Base-by-base conservation (phyloP, 2,113 vertebrate species). In the Delphinapterus leucas region DNA sequence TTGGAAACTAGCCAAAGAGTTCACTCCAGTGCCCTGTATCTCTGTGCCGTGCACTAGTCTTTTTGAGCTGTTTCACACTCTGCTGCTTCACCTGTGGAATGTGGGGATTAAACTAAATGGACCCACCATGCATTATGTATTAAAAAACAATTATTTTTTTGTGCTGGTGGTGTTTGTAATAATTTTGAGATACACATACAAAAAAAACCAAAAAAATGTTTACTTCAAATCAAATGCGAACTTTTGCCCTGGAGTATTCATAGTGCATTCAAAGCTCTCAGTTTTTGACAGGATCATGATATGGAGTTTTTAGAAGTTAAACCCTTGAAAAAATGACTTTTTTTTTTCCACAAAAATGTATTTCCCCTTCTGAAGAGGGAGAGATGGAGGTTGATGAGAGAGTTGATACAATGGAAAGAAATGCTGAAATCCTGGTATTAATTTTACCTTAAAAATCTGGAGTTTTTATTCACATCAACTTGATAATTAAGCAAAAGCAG, bases 401-500 rank as follows among this genome's bases (percentile, higher is more conserved):
- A 88, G 58, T 77, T 74, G 47, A 6, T 79, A 84, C 1, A 81
- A 91, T 93, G 90, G 97, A 97, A 98, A 97, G n/a, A 10, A 53
- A 70, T 21, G 77, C 41, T 97, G 77, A 98, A 96, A 49, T 89
- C 88, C 85, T 89, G 58, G 36, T 47, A 41, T 73, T 33, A 23
- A 26, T 53, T 91, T 98, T 95, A 97, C 93, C 95, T 87, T 95
- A 83, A 67, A 49, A 97, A 60, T 91, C 80, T 98, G 95, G 95
- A 96, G 89, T 97, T 98, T 98, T 98, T 97, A 88, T 93, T 97
- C 95, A 96, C 82, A 93, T 88, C 89, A 83, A 93, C 96, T 73
- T 84, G 95, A 65, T 97, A 95, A 71, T 91, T 93, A 97, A 97
- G 97, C 90, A 90, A 95, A 97, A 97, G 90, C 0, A 11, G 90